Evolutionary conservation across 2,888 invertebrate species (phyloP).

Genomic region (Villa cingulata): DNA sequence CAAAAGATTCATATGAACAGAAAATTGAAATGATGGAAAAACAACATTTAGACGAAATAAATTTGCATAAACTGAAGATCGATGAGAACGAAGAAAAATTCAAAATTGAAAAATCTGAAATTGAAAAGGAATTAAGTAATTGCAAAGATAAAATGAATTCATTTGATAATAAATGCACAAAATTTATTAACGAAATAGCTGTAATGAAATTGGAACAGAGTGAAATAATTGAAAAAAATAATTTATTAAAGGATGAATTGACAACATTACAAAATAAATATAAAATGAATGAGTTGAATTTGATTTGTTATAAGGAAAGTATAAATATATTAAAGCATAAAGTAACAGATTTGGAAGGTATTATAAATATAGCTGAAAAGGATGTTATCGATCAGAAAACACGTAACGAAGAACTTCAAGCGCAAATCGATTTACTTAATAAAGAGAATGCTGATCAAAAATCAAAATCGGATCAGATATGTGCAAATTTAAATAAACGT

Average conservation of each 20-base stretch:
- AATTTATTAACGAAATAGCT: too few relatives aligned
- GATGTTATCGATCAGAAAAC: neutral
- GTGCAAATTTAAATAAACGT: constrained; percentile 8
- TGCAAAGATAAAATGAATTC: neutral
- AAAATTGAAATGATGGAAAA: too few relatives aligned
- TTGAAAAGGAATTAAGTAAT: neutral
- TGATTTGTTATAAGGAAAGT: too few relatives aligned
- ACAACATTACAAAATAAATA: too few relatives aligned
- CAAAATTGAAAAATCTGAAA: neutral
- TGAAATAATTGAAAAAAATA: neutral
- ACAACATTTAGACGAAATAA: neutral
- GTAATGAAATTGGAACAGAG: too few relatives aligned
- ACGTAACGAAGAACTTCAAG: neutral
- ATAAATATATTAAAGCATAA: too few relatives aligned
- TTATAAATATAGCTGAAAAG: neutral
- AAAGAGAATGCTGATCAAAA: neutral
- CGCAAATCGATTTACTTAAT: neutral
- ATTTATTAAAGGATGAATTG: too few relatives aligned
- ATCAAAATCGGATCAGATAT: neutral
- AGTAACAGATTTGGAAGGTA: neutral
- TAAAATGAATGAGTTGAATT: too few relatives aligned
- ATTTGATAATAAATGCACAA: too few relatives aligned
- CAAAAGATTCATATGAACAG: too few relatives aligned
- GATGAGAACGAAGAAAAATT: neutral
- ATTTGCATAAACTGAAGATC: neutral